Evolutionary conservation across 1,140 invertebrate genomes (phyloP), one percentile per base, ranked within the genome.

Genomic region (Oryctes rhinoceros): DNA sequence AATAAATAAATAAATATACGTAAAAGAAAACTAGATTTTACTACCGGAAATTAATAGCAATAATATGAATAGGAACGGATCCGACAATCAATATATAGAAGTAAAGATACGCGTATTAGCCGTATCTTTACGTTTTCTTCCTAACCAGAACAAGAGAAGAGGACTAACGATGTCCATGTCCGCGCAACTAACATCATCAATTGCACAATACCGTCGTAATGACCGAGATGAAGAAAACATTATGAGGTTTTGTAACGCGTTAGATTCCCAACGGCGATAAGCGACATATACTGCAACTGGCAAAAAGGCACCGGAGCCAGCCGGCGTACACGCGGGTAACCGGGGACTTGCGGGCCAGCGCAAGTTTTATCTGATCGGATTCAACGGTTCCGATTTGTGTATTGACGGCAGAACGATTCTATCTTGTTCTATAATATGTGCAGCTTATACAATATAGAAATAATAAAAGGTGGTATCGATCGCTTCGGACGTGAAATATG

Each of bases 201-300:
- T 83, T 83, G 79, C 81, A 83, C 82, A 83, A 83, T 83, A 77
- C 67, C 39, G 30, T 67, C 39, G 79, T 83, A 83, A 83, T 83
- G 81, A 83, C 79, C 82, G 79, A 59, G 79, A 83, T 81, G 82
- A 83, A 80, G 82, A 81, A 81, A 80, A 81, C 81, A 82, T 82
- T 81, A 81, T 78, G 78, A 81, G 80, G 82, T 80, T 82, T 83
- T 83, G 81, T 83, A 81, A 80, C 81, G 82, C 80, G 76, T 81
- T 80, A 80, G 82, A 83, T 83, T 62, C 47, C 53, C 13, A n/a
- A 15, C 53, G 62, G 11, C 77, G 82, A 83, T 81, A 81, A 81
- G 71, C 35, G 74, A 83, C 79, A 83, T 80, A 79, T 83, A 81
- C 80, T 59, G 53, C 30, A 83, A 81, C 79, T 83, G 78, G 24